Evolutionary conservation across 2,888 invertebrate species (phyloP), one percentile per base, ranked within the genome.

Genomic region (Aspidiotus destructor): DNA sequence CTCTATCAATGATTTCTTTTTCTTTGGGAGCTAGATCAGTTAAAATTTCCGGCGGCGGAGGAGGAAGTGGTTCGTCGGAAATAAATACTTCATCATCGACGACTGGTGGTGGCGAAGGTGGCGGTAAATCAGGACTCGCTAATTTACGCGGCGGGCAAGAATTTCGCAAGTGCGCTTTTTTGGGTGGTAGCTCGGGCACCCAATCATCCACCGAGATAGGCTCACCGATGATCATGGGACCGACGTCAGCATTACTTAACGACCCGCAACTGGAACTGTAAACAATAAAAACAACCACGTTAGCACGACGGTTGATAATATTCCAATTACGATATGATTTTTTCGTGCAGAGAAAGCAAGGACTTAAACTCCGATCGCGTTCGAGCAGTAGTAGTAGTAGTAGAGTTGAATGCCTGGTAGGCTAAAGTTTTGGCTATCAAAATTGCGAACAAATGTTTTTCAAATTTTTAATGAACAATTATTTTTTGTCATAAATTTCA

Each of bases 161-260:
- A 7, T 77, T 79, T 73, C 84, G 76, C 70, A 86, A 78, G 74
- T 85, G 83, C 3, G 87, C 86, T 77, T 88, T 87, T 77, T 89
- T 89, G 6, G 88, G 88, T 11, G 89, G 89, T 72, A 88, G 78
- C 73, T 87, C 88, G 1, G 88, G 86, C 0, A 86, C 84, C 83
- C 85, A 86, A 73, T 85, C 85, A 72, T 85, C 85, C 13, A 85
- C 78, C 0, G 83, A 83, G 74, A 85, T 84, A 1, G 83, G 79
- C 0, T 84, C 82, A 0, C 84, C 84, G 57, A 84, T 79, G 67
- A 85, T 85, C 53, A 84, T 81, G 0, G 84, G 84, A 0, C 84
- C 84, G 13, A 84, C 74, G 40, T 84, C 74, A 73, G 83, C 83
- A 7, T 81, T 79, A 0, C 83, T 81, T 9, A 83, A 75, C 70